Conservation (phyloP, 2,797 vertebrate genomes). For the Pangasius mekongensis region DNA sequence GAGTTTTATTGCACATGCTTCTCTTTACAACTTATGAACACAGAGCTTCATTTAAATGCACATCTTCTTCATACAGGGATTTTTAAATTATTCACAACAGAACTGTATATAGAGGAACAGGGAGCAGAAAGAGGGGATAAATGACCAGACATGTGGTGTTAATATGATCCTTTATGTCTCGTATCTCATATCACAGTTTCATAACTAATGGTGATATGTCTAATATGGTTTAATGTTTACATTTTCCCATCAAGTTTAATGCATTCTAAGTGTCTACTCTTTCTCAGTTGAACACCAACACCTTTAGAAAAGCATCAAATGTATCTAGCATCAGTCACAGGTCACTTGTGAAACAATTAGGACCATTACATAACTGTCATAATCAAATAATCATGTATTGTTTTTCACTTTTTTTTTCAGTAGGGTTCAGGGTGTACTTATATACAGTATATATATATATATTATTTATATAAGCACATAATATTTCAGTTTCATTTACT, state of each 20-base stretch:
- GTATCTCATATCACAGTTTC: background rate
- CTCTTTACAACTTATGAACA: constrained; percentile 45
- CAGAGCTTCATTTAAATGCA: constrained; percentile 52
- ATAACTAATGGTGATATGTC: background rate
- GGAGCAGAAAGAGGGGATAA: background rate
- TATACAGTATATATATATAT: too few species aligned
- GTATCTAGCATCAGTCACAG: background rate
- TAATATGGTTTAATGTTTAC: background rate
- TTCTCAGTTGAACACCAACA: background rate
- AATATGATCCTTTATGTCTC: background rate
- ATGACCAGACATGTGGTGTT: background rate
- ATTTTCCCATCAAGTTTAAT: background rate
- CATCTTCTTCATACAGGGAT: constrained; percentile 44
- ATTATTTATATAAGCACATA: background rate
- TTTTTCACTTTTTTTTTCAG: background rate
- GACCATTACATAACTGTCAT: background rate
- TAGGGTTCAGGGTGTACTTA: background rate
- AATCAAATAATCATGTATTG: background rate
- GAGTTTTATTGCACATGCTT: constrained; percentile 13
- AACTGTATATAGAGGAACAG: background rate
- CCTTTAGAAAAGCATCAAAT: background rate
- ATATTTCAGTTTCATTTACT: background rate
- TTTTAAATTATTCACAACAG: constrained; percentile 51
- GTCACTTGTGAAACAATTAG: background rate
- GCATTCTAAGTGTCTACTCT: background rate